Evolutionary conservation across 2,797 vertebrate genomes (phyloP), one percentile per base, ranked within the genome.

Genomic region (Chelidonichthys spinosus): DNA sequence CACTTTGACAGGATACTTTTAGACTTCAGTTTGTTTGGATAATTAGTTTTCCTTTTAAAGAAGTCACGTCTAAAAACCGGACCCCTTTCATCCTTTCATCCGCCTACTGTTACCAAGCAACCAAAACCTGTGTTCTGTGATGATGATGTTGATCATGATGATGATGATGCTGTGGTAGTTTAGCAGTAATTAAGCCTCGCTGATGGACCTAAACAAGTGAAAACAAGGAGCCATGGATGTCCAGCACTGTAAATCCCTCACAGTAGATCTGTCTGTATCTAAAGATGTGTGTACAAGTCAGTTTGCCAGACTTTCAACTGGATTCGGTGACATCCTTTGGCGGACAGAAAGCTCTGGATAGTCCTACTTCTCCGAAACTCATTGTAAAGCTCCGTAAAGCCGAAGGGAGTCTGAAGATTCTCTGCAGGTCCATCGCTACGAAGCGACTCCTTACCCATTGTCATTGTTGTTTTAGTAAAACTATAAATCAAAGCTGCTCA

Each of bases 1-100:
- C 46, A 3, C 52, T 37, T 33, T 67, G 25, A 54, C 47, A 50
- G 46, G 62, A 64, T 64, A 50, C 35, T 49, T 35, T 72, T 40
- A 0, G 18, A 52, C 44, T 50, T 49, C 6, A 47, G 50, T 67
- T 44, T 58, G 47, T 69, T 49, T 8, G 11, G n/a, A 52, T 32
- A 13, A 4, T 6, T 11, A 53, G 50, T 53, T 53, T 32, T 55
- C 17, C 5, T 39, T 36, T 6, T 3, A 8, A 42, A 0, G 6
- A 62, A 17, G 54, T 56, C n/a, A 17, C 5, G 4, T 56, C 54
- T 36, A 37, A 56, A 37, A 56, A 54, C 32, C 7, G 33, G 2
- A 33, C 0, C 14, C 13, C 53, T 9, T 55, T 58, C 55, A 36
- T 58, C 36, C 36, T 56, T n/a, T 37, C 6, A 18, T 59, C n/a